A percentile compares a stretch with the other conserved stretches of the same genome.
These are phyloP conservation scores for Drosophila diplacantha DNA, from an alignment of 2,888 invertebrate species.

Conservation along the genomic window DNA sequence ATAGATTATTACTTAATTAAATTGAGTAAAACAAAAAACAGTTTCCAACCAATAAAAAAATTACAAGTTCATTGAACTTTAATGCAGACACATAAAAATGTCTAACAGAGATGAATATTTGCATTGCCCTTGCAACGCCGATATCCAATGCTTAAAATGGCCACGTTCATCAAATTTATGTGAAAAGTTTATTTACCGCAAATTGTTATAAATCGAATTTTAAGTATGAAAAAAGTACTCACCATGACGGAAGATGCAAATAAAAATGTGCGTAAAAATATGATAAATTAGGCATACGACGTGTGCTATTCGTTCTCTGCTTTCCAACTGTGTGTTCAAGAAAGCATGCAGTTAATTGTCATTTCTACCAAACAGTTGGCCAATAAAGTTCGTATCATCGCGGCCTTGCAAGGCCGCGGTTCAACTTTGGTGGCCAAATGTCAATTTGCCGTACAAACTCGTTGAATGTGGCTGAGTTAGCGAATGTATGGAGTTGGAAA, in stretches of 20 bases:
- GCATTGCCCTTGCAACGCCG: neutral
- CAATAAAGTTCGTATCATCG: constrained; percentile 16
- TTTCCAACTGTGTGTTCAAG: constrained; percentile 1
- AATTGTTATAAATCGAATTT: constrained; percentile 72
- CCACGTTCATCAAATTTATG: constrained; percentile 54
- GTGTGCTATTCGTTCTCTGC: constrained; percentile 18
- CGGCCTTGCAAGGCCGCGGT: constrained; percentile 23
- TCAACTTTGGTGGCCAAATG: constrained; percentile 65
- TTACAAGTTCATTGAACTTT: constrained; percentile 3
- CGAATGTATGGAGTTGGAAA: constrained; percentile 12
- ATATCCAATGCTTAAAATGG: neutral
- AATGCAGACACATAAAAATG: constrained; percentile 1
- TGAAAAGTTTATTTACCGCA: constrained; percentile 69
- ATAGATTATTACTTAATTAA: neutral
- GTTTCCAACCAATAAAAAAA: neutral
- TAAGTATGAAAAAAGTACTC: constrained; percentile 49
- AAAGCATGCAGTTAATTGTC: constrained; percentile 58
- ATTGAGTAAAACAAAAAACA: neutral
- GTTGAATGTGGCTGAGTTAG: constrained; percentile 48
- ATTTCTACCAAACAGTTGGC: constrained; percentile 55
- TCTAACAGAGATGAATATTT: constrained; percentile 8
- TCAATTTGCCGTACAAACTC: constrained; percentile 69
- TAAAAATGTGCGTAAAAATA: constrained; percentile 62
- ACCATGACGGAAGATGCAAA: constrained; percentile 51
- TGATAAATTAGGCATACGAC: constrained; percentile 68